phyloP scores from a whole-genome alignment of 1,140 invertebrate genomes.

The Mylabris phalerata region DNA sequence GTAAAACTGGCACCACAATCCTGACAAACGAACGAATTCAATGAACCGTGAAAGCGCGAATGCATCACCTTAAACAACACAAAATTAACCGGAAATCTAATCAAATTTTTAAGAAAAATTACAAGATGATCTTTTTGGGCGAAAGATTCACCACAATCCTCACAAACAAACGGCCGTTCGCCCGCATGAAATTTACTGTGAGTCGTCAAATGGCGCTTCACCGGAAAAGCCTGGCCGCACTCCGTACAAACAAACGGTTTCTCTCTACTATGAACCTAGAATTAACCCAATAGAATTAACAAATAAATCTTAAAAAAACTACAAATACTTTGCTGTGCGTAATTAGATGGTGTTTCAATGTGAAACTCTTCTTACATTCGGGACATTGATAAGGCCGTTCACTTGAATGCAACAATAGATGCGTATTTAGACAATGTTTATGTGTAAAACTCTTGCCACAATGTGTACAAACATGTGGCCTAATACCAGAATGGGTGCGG shows the following conservation, averaged over 20 bases:
- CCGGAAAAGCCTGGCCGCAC: slow-evolving; percentile 72
- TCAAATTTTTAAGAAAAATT: slow-evolving; percentile 1
- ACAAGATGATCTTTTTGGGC: slow-evolving; percentile 71
- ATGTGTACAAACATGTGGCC: slow-evolving; percentile 73
- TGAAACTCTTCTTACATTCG: slow-evolving; percentile 82
- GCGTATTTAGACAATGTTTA: slow-evolving; percentile 77
- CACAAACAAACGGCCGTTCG: slow-evolving; percentile 78
- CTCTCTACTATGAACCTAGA: slow-evolving; percentile 62
- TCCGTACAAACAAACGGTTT: slow-evolving; percentile 74
- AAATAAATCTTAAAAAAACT: not conserved
- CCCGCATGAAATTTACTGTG: slow-evolving; percentile 84
- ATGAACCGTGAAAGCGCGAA: slow-evolving; percentile 73
- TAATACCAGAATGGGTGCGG: slow-evolving; percentile 70
- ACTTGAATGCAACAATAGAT: slow-evolving; percentile 70
- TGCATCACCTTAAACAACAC: slow-evolving; percentile 53
- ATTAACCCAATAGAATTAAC: slow-evolving; percentile 2
- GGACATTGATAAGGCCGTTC: slow-evolving; percentile 74
- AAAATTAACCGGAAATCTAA: slow-evolving; percentile 29
- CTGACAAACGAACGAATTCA: slow-evolving; percentile 72
- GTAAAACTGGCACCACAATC: slow-evolving; percentile 78
- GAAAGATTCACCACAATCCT: slow-evolving; percentile 82
- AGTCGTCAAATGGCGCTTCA: slow-evolving; percentile 74
- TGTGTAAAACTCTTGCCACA: slow-evolving; percentile 82
- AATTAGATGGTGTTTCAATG: slow-evolving; percentile 70
- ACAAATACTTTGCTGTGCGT: slow-evolving; percentile 62